Base-by-base conservation (phyloP, 2,797 vertebrate genomes). In the Phataginus tetradactyla region DNA sequence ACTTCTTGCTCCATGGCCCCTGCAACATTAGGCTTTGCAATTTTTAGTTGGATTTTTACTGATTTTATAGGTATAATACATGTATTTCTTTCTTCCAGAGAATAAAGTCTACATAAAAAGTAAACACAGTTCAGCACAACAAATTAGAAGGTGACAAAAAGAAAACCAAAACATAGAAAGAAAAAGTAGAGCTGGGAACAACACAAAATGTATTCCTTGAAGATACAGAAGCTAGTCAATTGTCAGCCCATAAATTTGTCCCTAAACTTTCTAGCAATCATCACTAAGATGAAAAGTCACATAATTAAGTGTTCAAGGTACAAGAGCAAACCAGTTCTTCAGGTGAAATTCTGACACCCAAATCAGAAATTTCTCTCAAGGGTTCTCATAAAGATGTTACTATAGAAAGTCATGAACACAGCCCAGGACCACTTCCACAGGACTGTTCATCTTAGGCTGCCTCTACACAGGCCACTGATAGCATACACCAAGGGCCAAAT, bases 31-130 rank as follows among this genome's bases (percentile, higher is more conserved):
- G 11, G 17, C 27, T 49, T 86, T 21, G 11, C 37, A 15, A 86
- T 63, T 86, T 89, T 61, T 37, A 91, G 57, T 75, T 85, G 5
- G 23, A 64, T 93, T 91, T 90, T 91, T 90, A 68, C 8, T 78
- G 20, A 72, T 34, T 94, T 53, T 68, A 68, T 25, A 85, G 25
- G 32, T 89, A 1, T 11, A 78, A 85, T 64, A 72, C 13, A 66
- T 64, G 10, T 42, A 66, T 71, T 77, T 89, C 68, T 61, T 91
- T 90, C 79, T 95, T 72, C 27, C 57, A 83, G 83, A 83, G 42
- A 42, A 53, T 80, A 53, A 78, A 71, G 42, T 72, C 57, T 86
- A 37, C 23, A 78, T 61, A 66, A 92, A 68, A 77, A 32, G 83
- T 29, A 59, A 63, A 53, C 9, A 42, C 3, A 84, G n/a, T 42